Conservation (phyloP, 2,113 vertebrate species). For the Malurus elegans region DNA sequence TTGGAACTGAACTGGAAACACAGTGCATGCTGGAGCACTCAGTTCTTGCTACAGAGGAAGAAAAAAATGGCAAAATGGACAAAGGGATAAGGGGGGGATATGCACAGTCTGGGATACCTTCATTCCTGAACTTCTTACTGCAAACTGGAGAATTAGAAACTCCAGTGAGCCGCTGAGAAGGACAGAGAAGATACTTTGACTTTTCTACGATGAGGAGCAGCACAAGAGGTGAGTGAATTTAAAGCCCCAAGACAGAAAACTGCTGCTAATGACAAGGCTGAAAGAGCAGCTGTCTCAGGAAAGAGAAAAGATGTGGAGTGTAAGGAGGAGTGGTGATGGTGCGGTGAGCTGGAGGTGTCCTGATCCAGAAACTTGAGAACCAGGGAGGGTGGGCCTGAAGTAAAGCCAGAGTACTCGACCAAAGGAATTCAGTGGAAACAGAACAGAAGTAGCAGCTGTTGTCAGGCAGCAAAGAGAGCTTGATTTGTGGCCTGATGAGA, state of each 20-base stretch:
- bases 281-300: not conserved
- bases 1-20: not conserved
- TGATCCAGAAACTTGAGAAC: not conserved
- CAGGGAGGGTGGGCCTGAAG: not conserved
- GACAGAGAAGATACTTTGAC: not conserved
- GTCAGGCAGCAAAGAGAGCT: not conserved
- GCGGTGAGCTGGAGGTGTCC: not conserved
- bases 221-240: not conserved
- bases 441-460: not conserved
- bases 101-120: not conserved
- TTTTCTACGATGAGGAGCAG: not conserved
- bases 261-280: not conserved
- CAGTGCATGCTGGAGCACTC: not conserved
- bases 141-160: not conserved
- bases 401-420: not conserved
- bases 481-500: not conserved
- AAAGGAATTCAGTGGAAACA: not conserved
- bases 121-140: not conserved
- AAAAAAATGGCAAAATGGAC: not conserved
- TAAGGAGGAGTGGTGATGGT: not conserved
- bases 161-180: not conserved
- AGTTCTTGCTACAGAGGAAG: not conserved
- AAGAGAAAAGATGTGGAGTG: not conserved
- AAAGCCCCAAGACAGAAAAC: not conserved
- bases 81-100: not conserved